Percentiles rank a stretch among this genome's conserved stretches.
phyloP scores from a whole-genome alignment of 1,140 invertebrate species.

The Goniozus legneri region DNA sequence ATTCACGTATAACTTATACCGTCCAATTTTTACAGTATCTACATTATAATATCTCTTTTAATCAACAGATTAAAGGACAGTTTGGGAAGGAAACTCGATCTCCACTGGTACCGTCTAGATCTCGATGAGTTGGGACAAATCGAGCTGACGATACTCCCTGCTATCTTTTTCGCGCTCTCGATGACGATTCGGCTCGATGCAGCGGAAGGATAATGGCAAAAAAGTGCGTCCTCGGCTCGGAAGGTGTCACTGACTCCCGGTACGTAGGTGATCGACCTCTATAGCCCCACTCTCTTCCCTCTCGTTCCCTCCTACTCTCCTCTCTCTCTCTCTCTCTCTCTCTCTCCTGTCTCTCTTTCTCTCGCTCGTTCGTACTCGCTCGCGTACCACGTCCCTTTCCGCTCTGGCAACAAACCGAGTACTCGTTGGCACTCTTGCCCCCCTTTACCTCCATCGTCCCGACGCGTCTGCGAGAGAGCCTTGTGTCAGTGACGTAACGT shows the following conservation, averaged over 20 bases:
- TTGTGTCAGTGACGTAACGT: conserved; percentile 51
- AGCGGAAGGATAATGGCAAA: too few relatives aligned
- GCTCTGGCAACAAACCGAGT: too few relatives aligned
- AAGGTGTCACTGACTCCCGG: conserved; percentile 52
- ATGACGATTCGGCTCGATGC: too few relatives aligned
- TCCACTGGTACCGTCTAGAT: too few relatives aligned
- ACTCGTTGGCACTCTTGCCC: conserved; percentile 25
- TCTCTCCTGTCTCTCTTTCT: conserved; percentile 7
- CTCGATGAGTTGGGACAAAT: too few relatives aligned
- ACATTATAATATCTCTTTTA: too few relatives aligned
- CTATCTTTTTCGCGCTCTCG: too few relatives aligned
- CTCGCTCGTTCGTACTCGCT: not conserved
- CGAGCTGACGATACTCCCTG: too few relatives aligned
- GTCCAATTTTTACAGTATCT: too few relatives aligned
- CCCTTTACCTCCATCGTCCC: conserved; percentile 13
- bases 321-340: conserved; percentile 14
- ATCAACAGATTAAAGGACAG: too few relatives aligned
- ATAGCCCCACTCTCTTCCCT: conserved; percentile 33
- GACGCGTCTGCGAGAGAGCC: conserved; percentile 26
- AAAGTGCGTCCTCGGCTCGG: not conserved
- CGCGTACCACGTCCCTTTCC: conserved; percentile 17
- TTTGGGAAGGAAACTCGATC: too few relatives aligned
- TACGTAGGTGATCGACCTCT: conserved; percentile 56
- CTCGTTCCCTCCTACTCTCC: conserved; percentile 11
- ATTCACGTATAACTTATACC: too few relatives aligned